Percentiles rank a stretch among this genome's conserved stretches.
Conservation (phyloP, 2,113 vertebrate species). For the Leptodactylus fuscus region DNA sequence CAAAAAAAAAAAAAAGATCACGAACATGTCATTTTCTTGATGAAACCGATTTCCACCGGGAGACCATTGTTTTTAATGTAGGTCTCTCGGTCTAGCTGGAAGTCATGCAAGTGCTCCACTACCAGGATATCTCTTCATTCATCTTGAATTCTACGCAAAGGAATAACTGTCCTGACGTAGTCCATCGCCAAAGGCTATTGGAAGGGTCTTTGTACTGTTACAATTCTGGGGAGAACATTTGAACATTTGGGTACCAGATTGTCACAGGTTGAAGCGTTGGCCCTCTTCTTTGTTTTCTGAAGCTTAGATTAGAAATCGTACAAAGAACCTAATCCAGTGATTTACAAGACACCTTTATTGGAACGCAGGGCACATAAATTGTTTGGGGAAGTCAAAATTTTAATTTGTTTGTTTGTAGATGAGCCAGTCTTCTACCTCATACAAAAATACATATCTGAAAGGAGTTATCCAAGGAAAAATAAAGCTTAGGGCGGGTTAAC, state of each 20-base stretch:
- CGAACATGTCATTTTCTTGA: slow-evolving; percentile 45
- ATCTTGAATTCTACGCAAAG: slow-evolving; percentile 38
- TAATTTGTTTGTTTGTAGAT: neutral
- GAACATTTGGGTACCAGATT: neutral
- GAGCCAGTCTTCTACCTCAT: too few relatives aligned
- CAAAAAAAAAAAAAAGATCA: slow-evolving; percentile 15
- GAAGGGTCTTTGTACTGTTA: slow-evolving; percentile 11
- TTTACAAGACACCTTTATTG: neutral
- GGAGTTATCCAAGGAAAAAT: too few relatives aligned
- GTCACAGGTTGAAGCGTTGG: neutral
- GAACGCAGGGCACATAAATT: neutral
- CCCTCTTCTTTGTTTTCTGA: neutral
- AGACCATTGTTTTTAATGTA: slow-evolving; percentile 36
- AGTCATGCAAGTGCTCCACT: slow-evolving; percentile 24
- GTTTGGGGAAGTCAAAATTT: neutral
- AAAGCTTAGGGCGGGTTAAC: too few relatives aligned
- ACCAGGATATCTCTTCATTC: slow-evolving; percentile 31
- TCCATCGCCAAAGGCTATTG: slow-evolving; percentile 45
- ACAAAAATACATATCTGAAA: too few relatives aligned
- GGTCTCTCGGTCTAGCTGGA: slow-evolving; percentile 12
- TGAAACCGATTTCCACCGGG: slow-evolving; percentile 33
- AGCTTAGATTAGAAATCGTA: too few relatives aligned
- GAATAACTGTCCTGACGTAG: slow-evolving; percentile 32
- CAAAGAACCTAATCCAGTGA: neutral
- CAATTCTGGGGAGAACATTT: slow-evolving; percentile 1